Conservation (phyloP, 2,888 invertebrate species). For the Pollenia amentaria region DNA sequence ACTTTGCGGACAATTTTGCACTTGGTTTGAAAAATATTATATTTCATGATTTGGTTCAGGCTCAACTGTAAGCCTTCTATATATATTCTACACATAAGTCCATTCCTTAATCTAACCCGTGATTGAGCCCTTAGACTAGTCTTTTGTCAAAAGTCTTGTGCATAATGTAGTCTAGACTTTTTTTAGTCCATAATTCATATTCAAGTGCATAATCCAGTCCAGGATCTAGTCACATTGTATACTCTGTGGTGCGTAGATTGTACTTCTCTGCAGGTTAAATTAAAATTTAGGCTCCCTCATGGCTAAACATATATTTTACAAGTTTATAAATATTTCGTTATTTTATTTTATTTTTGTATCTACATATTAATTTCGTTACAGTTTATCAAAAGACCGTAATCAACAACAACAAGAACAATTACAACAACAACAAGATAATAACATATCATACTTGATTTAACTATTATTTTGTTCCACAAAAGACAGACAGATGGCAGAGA, state of each 20-base stretch:
- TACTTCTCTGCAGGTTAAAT: neutral
- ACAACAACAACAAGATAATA: neutral
- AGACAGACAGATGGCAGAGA: neutral
- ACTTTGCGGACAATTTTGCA: no score
- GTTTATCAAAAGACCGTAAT: constrained; percentile 52
- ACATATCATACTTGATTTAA: constrained; percentile 48
- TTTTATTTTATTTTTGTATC: constrained; percentile 1
- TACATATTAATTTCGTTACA: constrained; percentile 56
- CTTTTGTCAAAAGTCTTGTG: no score
- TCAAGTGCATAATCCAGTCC: neutral
- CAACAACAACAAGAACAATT: constrained; percentile 6
- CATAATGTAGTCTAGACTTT: no score
- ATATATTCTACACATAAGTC: no score
- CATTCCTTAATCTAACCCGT: no score
- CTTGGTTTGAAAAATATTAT: no score
- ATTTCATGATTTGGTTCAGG: no score
- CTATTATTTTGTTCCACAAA: constrained; percentile 22
- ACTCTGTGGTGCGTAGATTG: neutral
- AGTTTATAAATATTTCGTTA: neutral
- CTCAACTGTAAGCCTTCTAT: no score
- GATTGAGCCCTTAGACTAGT: no score
- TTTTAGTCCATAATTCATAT: no score
- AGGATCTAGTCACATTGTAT: neutral
- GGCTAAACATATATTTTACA: neutral
- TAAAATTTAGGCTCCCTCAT: neutral